Evolutionary conservation across 2,797 vertebrate genomes (phyloP), one percentile per base, ranked within the genome.

Genomic region (Anguilla marmorata): DNA sequence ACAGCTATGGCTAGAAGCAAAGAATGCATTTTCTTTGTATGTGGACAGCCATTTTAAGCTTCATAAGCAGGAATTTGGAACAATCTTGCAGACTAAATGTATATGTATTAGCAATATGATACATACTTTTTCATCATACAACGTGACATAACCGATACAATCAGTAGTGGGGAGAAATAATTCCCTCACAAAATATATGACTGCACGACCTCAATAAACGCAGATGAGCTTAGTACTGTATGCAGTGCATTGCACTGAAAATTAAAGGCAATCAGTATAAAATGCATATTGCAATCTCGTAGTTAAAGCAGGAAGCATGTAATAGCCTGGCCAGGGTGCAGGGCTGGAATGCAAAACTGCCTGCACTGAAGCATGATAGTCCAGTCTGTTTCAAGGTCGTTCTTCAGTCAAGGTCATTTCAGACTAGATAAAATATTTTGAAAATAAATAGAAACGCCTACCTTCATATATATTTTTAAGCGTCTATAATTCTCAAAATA

Each of bases 1-100:
- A 85, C 85, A 63, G 30, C 66, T 1, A 54, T 76, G 45, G 41
- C 66, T 33, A 41, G 86, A 79, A 87, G 86, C 69, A 79, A 14
- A 21, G 58, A 63, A 21, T 63, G 58, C 16, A 63, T 16, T 63
- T 21, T 21, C 19, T 63, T 37, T 48, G 19, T 72, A 16, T 24
- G 41, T 8, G 41, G 24, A 86, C 14, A 52, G 69, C 9, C 24
- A 74, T 86, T 86, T 58, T 30, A 66, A 58, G 56, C 30, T 41
- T 37, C 58, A 30, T 63, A n/a, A 63, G 84, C 2, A 21, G 37
- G 27, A 60, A 60, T 63, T 37, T 37, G 56, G 27, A 45, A 21
- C 41, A 50, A 80, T 80, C 14, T 48, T 80, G 8, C 27, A 76
- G 9, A 76, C 76, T 80, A 9, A 45, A 24, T 24, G 14, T 19